A percentile compares a stretch with the other conserved stretches of the same genome.
phyloP scores from a whole-genome alignment of 2,888 invertebrate species.

The Notocelia uddmanniana region DNA sequence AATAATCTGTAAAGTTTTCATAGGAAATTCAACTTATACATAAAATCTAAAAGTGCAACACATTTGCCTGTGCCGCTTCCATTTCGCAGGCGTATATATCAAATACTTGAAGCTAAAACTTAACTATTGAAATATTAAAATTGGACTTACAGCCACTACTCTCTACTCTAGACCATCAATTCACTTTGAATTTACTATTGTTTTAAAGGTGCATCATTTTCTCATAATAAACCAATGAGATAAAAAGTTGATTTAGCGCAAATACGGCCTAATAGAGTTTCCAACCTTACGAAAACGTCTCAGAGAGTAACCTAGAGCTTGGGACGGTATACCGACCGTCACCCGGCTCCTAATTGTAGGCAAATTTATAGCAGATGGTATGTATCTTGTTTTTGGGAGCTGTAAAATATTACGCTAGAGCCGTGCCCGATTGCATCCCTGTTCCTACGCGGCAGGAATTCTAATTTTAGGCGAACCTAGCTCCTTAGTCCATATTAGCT shows the following conservation, averaged over 20 bases:
- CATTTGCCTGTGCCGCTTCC: too few relatives aligned
- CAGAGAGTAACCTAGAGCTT: not conserved
- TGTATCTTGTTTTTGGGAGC: conserved; percentile 31
- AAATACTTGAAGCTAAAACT: too few relatives aligned
- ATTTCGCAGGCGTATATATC: too few relatives aligned
- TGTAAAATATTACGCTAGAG: conserved; percentile 11
- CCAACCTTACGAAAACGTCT: not conserved
- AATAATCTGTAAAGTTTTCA: too few relatives aligned
- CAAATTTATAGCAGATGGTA: conserved; percentile 30
- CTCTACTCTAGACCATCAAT: too few relatives aligned
- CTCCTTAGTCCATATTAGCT: conserved; percentile 47
- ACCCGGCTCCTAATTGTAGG: not conserved
- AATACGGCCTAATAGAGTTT: not conserved
- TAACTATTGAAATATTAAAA: too few relatives aligned
- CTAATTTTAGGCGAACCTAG: conserved; percentile 36
- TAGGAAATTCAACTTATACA: too few relatives aligned
- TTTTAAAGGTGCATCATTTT: too few relatives aligned
- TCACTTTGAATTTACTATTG: too few relatives aligned
- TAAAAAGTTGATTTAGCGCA: not conserved
- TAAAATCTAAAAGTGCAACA: too few relatives aligned
- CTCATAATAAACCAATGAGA: too few relatives aligned
- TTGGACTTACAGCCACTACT: too few relatives aligned
- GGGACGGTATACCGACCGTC: not conserved
- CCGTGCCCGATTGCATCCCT: conserved; percentile 25
- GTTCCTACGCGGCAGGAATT: conserved; percentile 39